A percentile compares a stretch with the other conserved stretches of the same genome.
Evolutionary conservation across 2,888 invertebrate species (phyloP).

Genomic region (Fissipunctia ypsillon): DNA sequence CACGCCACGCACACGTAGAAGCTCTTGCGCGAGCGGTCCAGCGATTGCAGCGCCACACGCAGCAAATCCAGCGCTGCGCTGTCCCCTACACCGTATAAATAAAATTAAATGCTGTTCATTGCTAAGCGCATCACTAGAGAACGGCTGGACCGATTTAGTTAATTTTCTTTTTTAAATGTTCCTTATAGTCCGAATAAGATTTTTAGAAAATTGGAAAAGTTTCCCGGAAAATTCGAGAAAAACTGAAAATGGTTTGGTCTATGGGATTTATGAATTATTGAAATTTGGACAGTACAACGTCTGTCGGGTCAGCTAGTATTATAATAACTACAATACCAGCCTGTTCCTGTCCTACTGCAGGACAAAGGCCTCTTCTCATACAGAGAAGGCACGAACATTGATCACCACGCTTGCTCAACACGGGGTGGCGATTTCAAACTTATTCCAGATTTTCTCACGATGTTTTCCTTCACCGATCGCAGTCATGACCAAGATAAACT

Average conservation of each 20-base stretch:
- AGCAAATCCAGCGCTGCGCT: constrained; percentile 71
- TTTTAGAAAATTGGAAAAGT: neutral
- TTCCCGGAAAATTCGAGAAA: neutral
- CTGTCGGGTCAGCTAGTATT: neutral
- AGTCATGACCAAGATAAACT: neutral
- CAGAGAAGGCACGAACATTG: no score
- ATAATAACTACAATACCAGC: neutral
- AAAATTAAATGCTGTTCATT: neutral
- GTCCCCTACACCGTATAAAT: constrained; percentile 69
- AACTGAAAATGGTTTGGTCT: no score
- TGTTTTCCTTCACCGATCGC: neutral
- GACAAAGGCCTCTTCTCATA: no score
- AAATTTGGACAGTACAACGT: neutral
- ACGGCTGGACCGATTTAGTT: no score
- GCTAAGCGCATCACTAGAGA: neutral
- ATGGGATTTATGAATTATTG: neutral
- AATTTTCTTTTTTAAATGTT: neutral
- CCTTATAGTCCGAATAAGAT: neutral
- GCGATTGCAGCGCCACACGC: constrained; percentile 75
- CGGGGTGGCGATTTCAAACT: no score
- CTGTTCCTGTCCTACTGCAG: no score
- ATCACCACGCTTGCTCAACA: no score
- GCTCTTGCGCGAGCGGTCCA: constrained; percentile 74
- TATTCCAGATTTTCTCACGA: neutral
- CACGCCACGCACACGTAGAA: constrained; percentile 75